These are phyloP conservation scores for Orthonyx spaldingii DNA, from an alignment of 2,113 vertebrate genomes.

Conservation along the genomic window DNA sequence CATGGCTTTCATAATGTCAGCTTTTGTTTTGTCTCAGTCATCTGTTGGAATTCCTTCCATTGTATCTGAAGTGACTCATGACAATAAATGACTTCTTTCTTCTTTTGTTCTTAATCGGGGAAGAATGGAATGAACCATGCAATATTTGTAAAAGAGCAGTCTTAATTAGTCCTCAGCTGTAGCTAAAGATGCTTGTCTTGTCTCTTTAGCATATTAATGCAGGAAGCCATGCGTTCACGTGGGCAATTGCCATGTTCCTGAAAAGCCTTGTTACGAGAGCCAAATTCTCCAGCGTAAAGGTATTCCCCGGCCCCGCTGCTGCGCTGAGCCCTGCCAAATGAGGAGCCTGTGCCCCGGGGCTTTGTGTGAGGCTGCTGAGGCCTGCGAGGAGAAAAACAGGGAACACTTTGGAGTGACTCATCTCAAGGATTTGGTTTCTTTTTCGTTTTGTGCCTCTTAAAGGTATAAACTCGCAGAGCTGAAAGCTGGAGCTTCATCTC, in stretches of 20 bases:
- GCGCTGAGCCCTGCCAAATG: constrained; percentile 33
- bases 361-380: constrained; percentile 41
- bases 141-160: constrained; percentile 67
- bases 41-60: constrained; percentile 78
- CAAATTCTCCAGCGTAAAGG: constrained; percentile 57
- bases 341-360: constrained; percentile 25
- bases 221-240: constrained; percentile 65
- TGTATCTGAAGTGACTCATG: constrained; percentile 76
- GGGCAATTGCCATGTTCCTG: constrained; percentile 63
- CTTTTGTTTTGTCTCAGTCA: constrained; percentile 77
- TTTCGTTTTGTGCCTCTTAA: neutral
- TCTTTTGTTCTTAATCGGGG: constrained; percentile 77
- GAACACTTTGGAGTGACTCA: neutral
- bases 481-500: neutral
- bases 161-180: constrained; percentile 74
- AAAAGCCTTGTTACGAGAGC: constrained; percentile 57
- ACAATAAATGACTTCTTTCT: constrained; percentile 74
- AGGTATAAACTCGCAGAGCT: neutral
- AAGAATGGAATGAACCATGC: constrained; percentile 70
- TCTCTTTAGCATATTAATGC: constrained; percentile 69
- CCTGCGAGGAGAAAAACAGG: neutral
- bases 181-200: constrained; percentile 69
- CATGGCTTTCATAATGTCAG: constrained; percentile 76
- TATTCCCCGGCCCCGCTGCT: neutral
- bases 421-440: neutral